A percentile compares a stretch with the other conserved stretches of the same genome.
Conservation (phyloP, 1,140 invertebrate genomes). For the Pseudomyrmex sp. region DNA sequence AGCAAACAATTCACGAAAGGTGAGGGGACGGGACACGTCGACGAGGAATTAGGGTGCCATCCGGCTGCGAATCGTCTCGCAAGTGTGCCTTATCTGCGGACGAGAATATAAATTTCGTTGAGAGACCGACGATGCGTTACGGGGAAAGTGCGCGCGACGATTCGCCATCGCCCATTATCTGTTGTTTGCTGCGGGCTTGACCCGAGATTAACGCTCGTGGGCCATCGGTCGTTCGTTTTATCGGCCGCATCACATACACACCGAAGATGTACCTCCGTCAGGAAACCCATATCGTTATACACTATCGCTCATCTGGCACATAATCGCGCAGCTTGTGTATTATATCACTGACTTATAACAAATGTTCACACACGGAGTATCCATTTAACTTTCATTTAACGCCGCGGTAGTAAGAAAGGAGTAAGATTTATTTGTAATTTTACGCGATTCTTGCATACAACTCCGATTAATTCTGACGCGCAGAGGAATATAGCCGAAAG, state of each 20-base stretch:
- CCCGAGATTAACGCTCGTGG: constrained; percentile 70
- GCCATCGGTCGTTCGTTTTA: constrained; percentile 55
- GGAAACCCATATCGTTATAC: background rate
- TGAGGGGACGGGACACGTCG: constrained; percentile 6
- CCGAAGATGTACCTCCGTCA: background rate
- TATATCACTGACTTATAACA: background rate
- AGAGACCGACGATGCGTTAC: constrained; percentile 69
- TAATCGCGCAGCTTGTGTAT: background rate
- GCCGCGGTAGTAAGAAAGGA: background rate
- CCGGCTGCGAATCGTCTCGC: constrained; percentile 60
- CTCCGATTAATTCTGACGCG: constrained; percentile 37
- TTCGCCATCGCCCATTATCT: constrained; percentile 73
- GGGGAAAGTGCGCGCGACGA: constrained; percentile 52
- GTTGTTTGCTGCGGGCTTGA: constrained; percentile 70
- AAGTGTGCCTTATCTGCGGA: constrained; percentile 74
- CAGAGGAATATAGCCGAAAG: background rate
- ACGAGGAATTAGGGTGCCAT: constrained; percentile 40
- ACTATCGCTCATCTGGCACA: background rate
- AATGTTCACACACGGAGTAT: background rate
- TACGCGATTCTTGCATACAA: constrained; percentile 21
- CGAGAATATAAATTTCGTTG: constrained; percentile 74
- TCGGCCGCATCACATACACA: constrained; percentile 14
- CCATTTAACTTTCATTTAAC: background rate
- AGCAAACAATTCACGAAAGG: constrained; percentile 66
- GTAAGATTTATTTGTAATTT: constrained; percentile 22